phyloP scores from a whole-genome alignment of 2,113 vertebrate species.

The Fregetta grallaria region DNA sequence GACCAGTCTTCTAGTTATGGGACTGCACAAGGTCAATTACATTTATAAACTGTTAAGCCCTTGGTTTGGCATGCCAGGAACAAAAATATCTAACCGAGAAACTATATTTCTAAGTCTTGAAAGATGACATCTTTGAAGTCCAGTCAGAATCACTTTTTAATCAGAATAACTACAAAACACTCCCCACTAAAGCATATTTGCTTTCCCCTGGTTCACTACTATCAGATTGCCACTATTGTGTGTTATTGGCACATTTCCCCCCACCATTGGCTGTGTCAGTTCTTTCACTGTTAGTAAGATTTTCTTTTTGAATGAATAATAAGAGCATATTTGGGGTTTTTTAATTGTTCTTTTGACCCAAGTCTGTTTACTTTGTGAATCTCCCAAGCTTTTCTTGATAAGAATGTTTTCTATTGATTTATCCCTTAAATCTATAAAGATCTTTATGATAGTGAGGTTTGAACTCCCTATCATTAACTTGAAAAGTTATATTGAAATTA shows the following conservation, averaged over 20 bases:
- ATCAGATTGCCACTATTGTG: neutral
- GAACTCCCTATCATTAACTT: neutral
- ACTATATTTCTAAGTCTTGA: neutral
- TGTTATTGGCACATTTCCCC: neutral
- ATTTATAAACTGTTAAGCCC: neutral
- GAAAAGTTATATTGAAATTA: slow-evolving; percentile 10
- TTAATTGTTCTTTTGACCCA: neutral
- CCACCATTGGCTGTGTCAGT: neutral
- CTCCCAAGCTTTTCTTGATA: neutral
- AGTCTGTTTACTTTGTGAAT: neutral
- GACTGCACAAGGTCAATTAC: neutral
- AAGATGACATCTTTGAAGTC: neutral
- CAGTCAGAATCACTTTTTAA: neutral
- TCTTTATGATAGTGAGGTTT: neutral
- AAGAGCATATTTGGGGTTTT: neutral
- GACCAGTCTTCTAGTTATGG: neutral
- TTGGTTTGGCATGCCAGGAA: neutral
- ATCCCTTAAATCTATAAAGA: neutral
- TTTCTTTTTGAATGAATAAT: neutral
- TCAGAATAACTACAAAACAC: neutral
- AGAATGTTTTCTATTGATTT: neutral
- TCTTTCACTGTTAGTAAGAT: neutral
- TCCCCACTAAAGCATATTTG: neutral
- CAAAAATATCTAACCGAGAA: neutral
- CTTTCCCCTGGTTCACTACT: neutral